These are phyloP conservation scores for Thereuonema tuberculata DNA, from an alignment of 1,140 invertebrate species.

Conservation along the genomic window DNA sequence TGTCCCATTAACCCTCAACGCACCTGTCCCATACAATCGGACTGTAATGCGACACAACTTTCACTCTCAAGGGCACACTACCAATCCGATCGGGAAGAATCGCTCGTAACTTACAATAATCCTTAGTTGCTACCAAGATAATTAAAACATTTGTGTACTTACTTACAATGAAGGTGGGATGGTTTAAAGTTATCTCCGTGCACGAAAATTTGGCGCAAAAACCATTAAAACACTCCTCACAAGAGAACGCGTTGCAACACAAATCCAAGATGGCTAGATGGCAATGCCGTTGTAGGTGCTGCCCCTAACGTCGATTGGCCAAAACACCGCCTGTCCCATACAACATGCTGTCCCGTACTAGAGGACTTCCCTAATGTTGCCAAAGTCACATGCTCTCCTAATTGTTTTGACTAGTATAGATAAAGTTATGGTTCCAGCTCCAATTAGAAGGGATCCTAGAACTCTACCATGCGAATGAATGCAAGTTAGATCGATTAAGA, in stretches of 20 bases:
- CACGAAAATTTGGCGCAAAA: not conserved
- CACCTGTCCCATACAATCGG: not conserved
- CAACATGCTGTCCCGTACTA: not conserved
- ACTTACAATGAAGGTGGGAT: not conserved
- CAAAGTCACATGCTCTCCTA: no score
- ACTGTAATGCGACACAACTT: not conserved
- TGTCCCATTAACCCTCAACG: no score
- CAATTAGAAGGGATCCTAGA: no score
- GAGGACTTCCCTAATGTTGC: not conserved
- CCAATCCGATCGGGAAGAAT: not conserved
- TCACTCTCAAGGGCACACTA: not conserved
- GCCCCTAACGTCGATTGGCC: not conserved
- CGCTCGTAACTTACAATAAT: not conserved
- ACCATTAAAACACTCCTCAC: not conserved
- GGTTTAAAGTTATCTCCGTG: not conserved
- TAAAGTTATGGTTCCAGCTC: no score
- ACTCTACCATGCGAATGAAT: no score
- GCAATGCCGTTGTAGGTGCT: not conserved
- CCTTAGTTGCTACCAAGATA: not conserved
- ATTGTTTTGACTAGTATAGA: no score
- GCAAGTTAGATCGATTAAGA: no score
- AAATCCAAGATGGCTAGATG: not conserved
- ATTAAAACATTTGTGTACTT: not conserved
- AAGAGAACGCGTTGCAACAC: not conserved
- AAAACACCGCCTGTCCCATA: not conserved